phyloP scores from a whole-genome alignment of 2,113 vertebrate genomes.

The Hiodon alosoides region DNA sequence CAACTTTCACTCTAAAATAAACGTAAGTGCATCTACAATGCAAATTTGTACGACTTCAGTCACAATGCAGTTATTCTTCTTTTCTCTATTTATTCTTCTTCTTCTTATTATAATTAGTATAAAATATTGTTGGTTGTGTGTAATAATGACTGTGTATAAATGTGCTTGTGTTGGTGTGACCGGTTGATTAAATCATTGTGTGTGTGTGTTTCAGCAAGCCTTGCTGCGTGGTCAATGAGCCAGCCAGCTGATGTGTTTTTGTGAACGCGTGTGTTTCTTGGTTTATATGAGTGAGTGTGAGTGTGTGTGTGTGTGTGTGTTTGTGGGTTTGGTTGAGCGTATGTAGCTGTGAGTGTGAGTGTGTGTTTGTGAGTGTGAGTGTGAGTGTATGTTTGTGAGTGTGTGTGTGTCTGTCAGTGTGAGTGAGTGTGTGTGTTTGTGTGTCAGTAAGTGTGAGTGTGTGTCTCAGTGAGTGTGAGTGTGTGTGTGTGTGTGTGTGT shows the following conservation, averaged over 20 bases:
- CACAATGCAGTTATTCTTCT: too few species aligned
- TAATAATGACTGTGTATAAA: neutral
- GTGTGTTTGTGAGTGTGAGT: neutral
- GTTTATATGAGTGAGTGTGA: neutral
- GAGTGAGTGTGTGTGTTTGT: too few species aligned
- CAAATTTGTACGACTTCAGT: too few species aligned
- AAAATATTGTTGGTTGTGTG: too few species aligned
- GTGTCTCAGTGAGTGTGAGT: constrained; percentile 21
- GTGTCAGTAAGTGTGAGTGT: neutral
- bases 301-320: neutral
- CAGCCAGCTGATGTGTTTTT: constrained; percentile 10
- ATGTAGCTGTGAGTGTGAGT: neutral
- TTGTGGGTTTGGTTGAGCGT: neutral
- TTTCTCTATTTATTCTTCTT: too few species aligned
- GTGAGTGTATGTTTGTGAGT: neutral
- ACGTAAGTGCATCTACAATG: too few species aligned
- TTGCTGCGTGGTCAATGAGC: too few species aligned
- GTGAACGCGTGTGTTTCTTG: constrained; percentile 12
- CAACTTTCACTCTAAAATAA: too few species aligned
- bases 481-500: constrained; percentile 19
- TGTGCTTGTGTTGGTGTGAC: neutral
- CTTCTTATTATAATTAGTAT: too few species aligned
- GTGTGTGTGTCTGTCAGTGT: too few species aligned
- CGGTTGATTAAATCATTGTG: neutral
- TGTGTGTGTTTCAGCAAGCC: neutral